Base-by-base conservation (phyloP, 2,888 invertebrate species). In the Ophion slaviceki region DNA sequence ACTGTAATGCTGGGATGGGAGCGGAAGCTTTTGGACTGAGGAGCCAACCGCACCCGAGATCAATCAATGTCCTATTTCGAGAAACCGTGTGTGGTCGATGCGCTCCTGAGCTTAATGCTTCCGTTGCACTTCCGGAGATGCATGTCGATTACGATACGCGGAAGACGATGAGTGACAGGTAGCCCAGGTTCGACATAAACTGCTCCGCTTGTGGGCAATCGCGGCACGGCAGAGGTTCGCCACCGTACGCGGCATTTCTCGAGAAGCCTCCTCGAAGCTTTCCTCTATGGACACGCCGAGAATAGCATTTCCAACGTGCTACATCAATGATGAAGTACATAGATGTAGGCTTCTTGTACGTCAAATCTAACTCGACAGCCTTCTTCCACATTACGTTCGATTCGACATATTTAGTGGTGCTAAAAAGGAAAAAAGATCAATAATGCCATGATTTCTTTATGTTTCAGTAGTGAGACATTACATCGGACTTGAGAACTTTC, bases 31-130 rank as follows among this genome's bases (percentile, higher is more conserved):
- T 71, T 57, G 64, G 76, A 80, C 80, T 76, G 71, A 84, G 61
- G 76, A 71, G 76, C 59, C 62, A 71, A 80, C 76, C 71, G 71
- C 76, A 76, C 71, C 76, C 80, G 59, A 40, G 59, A 66, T 45
- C 53, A 66, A 80, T 84, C 84, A 76, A 80, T 84, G 71, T 76
- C 47, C 70, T 59, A 36, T 40, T 74, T 57, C 72, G 40, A 66
- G 32, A 32, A 32, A 32, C 32, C 59, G 62, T 77, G 45, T 77
- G 77, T 77, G 59, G 76, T 47, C 62, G 62, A 71, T 4, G 32
- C 32, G 32, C 47, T 79, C 20, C 78, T 53, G 10, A n/a, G 61
- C 62, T 79, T 40, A 57, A 72, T 24, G 66, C 36, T 61, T 45
- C 14, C 40, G 70, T 64, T 77, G 67, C 67, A 57, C 66, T 72